Base-by-base conservation (phyloP, 1,140 invertebrate genomes). In the Chymomyza costata region DNA sequence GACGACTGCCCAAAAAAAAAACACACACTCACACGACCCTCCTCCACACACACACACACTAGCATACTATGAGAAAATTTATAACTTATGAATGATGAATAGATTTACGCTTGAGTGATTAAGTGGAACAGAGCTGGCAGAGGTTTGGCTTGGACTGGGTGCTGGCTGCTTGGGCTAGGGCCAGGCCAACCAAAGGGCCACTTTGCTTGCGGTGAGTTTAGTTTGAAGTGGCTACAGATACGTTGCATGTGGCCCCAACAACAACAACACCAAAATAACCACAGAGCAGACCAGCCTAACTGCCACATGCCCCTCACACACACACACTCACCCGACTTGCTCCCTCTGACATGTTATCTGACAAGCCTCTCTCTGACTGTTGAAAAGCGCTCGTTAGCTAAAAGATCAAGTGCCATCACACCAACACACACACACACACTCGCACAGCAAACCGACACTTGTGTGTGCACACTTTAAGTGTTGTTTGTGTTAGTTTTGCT, bases 71-170 rank as follows among this genome's bases (percentile, higher is more conserved):
- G 58, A 70, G 44, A 35, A 78, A 80, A 80, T 80, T 80, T 80
- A 80, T 80, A 80, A 80, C 73, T 80, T 80, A 80, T 80, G 73
- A 80, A 80, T 80, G 73, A 82, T 71, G 78, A 82, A 82, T 82
- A 82, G 78, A 82, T 82, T 82, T 68, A 78, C 70, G 78, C 70
- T 82, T 64, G 70, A 82, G 78, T 82, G 78, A 82, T 82, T 82
- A 82, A 82, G 76, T 82, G 61, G 78, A 76, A 57, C 70, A 80
- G 46, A 17, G 16, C 25, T 39, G 46, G 11, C 32, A 13, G 13
- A 21, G 16, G 8, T 10, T n/a, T 28, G 41, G 32, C 21, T 16
- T 14, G 25, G 49, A 13, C 14, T 28, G 21, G 34, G 16, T 19
- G 13, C 16, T 6, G 35, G 14, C 17, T 18, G 15, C 2, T 7